Percentiles rank a stretch among this genome's conserved stretches.
These are phyloP conservation scores for Eustalomyia histrio DNA, from an alignment of 2,888 invertebrate species.

Conservation along the genomic window DNA sequence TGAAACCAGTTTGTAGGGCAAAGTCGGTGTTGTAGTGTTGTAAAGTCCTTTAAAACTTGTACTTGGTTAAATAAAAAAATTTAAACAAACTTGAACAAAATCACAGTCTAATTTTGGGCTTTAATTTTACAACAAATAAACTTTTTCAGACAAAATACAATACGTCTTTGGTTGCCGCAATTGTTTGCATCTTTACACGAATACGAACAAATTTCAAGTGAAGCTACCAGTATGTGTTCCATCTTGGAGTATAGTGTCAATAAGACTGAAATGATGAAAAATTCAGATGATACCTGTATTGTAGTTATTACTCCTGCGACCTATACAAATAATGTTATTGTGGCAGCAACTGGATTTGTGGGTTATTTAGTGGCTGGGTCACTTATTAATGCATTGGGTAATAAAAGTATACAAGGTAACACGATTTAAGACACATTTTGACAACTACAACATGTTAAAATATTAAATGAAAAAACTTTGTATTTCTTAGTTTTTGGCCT, in stretches of 20 bases:
- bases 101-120: no score
- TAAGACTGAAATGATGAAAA: constrained; percentile 69
- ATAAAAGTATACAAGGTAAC: constrained; percentile 81
- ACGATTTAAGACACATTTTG: constrained; percentile 30
- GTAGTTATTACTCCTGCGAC: constrained; percentile 81
- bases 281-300: constrained; percentile 38
- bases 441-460: constrained; percentile 70
- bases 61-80: no score
- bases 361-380: constrained; percentile 83
- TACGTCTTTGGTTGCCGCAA: constrained; percentile 93
- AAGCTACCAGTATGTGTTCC: constrained; percentile 72
- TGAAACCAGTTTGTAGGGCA: no score
- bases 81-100: no score
- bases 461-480: constrained; percentile 75
- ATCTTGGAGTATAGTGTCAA: constrained; percentile 76
- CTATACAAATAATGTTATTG: constrained; percentile 85
- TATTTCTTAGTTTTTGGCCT: constrained; percentile 74
- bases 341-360: constrained; percentile 83
- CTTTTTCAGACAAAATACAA: constrained; percentile 86
- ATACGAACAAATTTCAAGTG: constrained; percentile 73
- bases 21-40: no score
- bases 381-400: constrained; percentile 81
- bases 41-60: no score
- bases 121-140: no score
- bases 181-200: constrained; percentile 86